Evolutionary conservation across 2,797 vertebrate genomes (phyloP), one percentile per base, ranked within the genome.

Genomic region (Harpagifer antarcticus): DNA sequence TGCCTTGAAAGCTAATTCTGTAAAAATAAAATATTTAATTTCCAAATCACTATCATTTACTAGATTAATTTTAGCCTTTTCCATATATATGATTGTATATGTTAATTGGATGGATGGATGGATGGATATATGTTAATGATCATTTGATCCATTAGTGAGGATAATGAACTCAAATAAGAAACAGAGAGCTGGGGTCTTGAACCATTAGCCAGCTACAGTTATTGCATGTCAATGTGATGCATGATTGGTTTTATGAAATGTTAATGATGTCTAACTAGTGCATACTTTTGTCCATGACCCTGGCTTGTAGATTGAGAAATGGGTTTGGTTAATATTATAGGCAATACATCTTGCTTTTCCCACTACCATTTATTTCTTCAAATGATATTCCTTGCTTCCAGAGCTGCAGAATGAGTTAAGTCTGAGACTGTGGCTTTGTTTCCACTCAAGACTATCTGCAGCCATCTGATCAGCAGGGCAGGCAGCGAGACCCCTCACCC

Each of bases 381-480:
- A 68, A 27, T 40, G 0, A 56, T 48, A 23, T 71, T 52, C 14
- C 31, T 53, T 55, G 23, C 5, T 59, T 70, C 44, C 56, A 70
- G 59, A 7, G 48, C 65, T 53, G 13, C 47, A 17, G 52, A 52
- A 33, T 66, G 19, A 65, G 37, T 68, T 42, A 13, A 15, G 37
- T 62, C 61, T 71, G 23, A 72, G 62, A 68, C 65, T 72, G 48
- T 65, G 60, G 4, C 61, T 57, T 70, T 76, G 69, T 73, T 79
- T 86, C 67, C 61, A 59, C 27, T 71, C 14, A 66, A 59, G 73
- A 63, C 73, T 74, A 33, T 82, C 58, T 43, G 49, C 50, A 66
- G 59, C 76, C 3, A 72, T 74, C 76, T 72, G 62, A 79, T 69
- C 13, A 84, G 48, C 67, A 53, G 61, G 73, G 58, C 66, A 61